Conservation (phyloP, 2,113 vertebrate genomes). For the Megaceryle torquata region DNA sequence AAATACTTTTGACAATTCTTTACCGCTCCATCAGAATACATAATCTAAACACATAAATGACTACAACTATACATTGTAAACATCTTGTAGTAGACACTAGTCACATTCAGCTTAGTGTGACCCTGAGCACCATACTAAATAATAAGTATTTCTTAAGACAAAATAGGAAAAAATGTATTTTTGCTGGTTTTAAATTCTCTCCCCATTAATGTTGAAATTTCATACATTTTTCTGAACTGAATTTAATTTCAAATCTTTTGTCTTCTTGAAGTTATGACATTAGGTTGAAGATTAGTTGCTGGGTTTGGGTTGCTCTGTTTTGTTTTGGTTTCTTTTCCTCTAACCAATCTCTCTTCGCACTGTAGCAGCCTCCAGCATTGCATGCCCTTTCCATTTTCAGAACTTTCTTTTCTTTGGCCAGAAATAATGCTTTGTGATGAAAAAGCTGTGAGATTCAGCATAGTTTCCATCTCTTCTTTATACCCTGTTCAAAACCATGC, state of each 20-base stretch:
- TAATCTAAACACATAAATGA: background rate
- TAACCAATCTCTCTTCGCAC: background rate
- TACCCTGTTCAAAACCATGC: background rate
- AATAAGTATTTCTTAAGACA: background rate
- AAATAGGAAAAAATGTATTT: background rate
- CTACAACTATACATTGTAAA: background rate
- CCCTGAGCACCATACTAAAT: background rate
- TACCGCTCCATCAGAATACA: background rate
- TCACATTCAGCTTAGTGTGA: background rate
- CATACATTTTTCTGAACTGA: background rate
- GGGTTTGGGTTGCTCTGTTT: background rate
- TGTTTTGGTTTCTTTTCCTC: background rate
- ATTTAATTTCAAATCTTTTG: background rate
- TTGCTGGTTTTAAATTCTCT: background rate
- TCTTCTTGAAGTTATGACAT: background rate
- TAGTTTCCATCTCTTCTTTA: background rate
- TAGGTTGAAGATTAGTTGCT: background rate
- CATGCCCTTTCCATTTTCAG: background rate
- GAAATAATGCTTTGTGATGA: background rate
- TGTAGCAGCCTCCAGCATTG: background rate
- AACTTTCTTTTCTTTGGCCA: background rate
- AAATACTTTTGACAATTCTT: background rate
- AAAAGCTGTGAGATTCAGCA: background rate
- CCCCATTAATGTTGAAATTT: background rate
- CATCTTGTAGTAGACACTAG: background rate